Evolutionary conservation across 2,888 invertebrate species (phyloP).

Genomic region (Lasioglossum morio): DNA sequence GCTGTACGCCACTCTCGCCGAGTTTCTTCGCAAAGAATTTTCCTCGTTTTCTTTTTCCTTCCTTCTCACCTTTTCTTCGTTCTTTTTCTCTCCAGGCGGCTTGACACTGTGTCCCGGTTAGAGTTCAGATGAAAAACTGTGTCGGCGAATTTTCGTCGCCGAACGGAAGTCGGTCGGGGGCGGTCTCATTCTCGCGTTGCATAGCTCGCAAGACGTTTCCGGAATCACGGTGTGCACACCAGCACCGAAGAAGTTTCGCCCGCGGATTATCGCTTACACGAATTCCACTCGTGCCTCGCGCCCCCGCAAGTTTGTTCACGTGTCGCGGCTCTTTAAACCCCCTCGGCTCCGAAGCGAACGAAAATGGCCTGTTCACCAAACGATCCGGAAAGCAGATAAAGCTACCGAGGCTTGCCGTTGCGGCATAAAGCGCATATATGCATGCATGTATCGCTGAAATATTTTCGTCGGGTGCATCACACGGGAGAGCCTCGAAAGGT

Average conservation of each 20-base stretch:
- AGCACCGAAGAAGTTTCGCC: constrained; percentile 26
- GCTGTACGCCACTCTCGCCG: neutral
- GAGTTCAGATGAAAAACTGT: constrained; percentile 5
- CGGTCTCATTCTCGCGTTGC: constrained; percentile 28
- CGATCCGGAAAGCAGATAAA: constrained; percentile 38
- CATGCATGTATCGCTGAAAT: neutral
- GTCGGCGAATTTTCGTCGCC: constrained; percentile 35
- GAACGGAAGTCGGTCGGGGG: constrained; percentile 20
- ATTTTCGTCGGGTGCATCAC: constrained; percentile 1
- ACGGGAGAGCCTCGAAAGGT: neutral
- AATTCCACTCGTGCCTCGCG: constrained; percentile 23
- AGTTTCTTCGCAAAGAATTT: constrained; percentile 22
- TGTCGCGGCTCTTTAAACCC: constrained; percentile 19
- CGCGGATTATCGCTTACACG: constrained; percentile 39
- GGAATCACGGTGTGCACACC: neutral
- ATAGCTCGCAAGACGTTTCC: constrained; percentile 5
- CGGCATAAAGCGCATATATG: neutral
- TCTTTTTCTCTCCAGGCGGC: neutral
- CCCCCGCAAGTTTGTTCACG: constrained; percentile 30
- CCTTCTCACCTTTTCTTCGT: neutral
- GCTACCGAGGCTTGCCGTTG: neutral
- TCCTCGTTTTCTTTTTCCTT: neutral
- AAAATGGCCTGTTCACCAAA: constrained; percentile 31
- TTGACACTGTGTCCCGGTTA: neutral
- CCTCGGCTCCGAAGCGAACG: neutral